Evolutionary conservation across 2,113 vertebrate species (phyloP).

Genomic region (Epinephelus cyanopodus): DNA sequence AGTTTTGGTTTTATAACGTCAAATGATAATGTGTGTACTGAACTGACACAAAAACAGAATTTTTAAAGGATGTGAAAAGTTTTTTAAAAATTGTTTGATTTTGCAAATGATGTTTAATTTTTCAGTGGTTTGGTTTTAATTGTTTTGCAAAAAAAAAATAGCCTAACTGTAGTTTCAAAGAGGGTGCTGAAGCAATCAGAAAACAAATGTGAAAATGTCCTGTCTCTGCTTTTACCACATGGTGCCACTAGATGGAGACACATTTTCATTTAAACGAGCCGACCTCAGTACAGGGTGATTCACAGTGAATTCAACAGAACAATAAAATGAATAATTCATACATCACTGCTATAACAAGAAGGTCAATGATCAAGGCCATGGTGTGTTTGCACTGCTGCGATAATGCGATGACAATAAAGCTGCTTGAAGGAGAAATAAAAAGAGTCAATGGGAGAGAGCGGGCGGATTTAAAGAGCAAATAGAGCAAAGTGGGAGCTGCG

Average conservation of each 20-base stretch:
- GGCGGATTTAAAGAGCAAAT: not conserved
- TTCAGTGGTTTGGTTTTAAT: no score
- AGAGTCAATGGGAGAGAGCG: not conserved
- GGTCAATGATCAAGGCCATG: not conserved
- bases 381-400: conserved; percentile 26
- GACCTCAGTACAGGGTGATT: not conserved
- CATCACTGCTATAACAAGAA: not conserved
- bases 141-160: no score
- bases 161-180: no score
- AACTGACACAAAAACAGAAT: no score
- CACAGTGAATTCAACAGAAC: not conserved
- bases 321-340: conserved; percentile 47
- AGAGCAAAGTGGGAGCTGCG: not conserved
- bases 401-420: not conserved
- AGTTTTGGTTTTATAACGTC: no score
- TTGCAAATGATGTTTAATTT: no score
- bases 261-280: conserved; percentile 16
- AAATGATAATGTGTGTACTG: no score
- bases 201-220: not conserved
- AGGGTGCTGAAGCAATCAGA: no score
- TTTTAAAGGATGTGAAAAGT: no score
- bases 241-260: conserved; percentile 78
- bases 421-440: not conserved
- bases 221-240: not conserved
- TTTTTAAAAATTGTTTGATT: no score